Conservation (phyloP, 2,113 vertebrate genomes). For the Elephantulus edwardii region DNA sequence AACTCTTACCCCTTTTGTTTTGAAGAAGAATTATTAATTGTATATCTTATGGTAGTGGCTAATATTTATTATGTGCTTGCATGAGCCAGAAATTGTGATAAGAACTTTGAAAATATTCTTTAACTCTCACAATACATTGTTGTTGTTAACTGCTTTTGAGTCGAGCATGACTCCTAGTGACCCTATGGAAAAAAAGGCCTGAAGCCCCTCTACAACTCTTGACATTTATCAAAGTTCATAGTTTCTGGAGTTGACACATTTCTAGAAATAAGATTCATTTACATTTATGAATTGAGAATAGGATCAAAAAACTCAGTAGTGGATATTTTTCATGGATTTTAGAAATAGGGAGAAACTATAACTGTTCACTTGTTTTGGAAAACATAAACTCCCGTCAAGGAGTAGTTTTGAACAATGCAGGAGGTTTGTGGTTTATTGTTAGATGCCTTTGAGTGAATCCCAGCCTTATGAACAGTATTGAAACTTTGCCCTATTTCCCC, state of each 20-base stretch:
- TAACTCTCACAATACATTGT: too few species aligned
- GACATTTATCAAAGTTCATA: too few species aligned
- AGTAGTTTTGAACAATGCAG: neutral
- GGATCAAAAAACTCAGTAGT: neutral
- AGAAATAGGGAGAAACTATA: neutral
- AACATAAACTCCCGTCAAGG: neutral
- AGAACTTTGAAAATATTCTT: neutral
- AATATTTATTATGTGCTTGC: neutral
- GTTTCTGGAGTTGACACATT: neutral
- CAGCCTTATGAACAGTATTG: too few species aligned
- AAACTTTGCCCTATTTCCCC: too few species aligned
- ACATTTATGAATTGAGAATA: neutral
- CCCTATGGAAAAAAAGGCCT: neutral
- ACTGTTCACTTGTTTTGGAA: neutral
- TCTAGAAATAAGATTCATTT: conserved; percentile 29
- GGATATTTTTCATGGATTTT: neutral
- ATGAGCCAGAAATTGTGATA: neutral
- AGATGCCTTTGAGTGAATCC: too few species aligned
- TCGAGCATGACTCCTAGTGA: too few species aligned
- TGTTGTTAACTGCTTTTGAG: too few species aligned
- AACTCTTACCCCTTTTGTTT: neutral
- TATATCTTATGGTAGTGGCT: neutral
- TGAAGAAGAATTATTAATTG: neutral
- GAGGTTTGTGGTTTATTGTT: too few species aligned
- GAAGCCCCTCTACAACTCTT: neutral